phyloP scores from a whole-genome alignment of 2,888 invertebrate genomes.

The Watsonalla binaria region DNA sequence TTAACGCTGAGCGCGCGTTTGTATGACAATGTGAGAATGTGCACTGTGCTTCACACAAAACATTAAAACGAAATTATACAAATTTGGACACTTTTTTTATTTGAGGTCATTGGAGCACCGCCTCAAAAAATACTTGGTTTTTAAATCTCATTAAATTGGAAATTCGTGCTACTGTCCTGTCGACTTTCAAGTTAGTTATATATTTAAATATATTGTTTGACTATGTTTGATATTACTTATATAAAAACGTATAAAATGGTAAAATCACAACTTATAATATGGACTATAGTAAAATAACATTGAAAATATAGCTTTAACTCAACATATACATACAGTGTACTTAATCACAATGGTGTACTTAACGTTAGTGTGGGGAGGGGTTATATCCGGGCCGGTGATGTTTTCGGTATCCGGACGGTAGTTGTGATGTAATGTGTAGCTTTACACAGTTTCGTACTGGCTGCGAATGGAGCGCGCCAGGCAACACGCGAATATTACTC shows the following conservation, averaged over 20 bases:
- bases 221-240: not conserved
- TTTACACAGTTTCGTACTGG: slow-evolving; percentile 92
- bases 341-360: slow-evolving; percentile 33
- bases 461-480: slow-evolving; percentile 94
- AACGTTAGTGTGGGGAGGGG: not conserved
- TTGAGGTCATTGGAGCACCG: too few species aligned
- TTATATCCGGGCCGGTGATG: not conserved
- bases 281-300: slow-evolving; percentile 21
- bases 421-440: not conserved
- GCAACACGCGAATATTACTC: slow-evolving; percentile 95
- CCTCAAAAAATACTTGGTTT: too few species aligned
- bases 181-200: too few species aligned
- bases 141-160: too few species aligned
- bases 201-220: too few species aligned
- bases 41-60: slow-evolving; percentile 30
- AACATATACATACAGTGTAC: slow-evolving; percentile 38
- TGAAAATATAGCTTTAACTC: slow-evolving; percentile 33
- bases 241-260: slow-evolving; percentile 15
- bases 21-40: slow-evolving; percentile 28
- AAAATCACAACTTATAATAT: slow-evolving; percentile 26
- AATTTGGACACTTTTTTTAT: not conserved
- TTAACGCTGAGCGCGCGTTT: slow-evolving; percentile 64
- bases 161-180: too few species aligned
- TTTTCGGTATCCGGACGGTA: not conserved
- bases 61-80: slow-evolving; percentile 9